These are phyloP conservation scores for Zapus hudsonius DNA, from an alignment of 2,113 vertebrate species.

Conservation along the genomic window DNA sequence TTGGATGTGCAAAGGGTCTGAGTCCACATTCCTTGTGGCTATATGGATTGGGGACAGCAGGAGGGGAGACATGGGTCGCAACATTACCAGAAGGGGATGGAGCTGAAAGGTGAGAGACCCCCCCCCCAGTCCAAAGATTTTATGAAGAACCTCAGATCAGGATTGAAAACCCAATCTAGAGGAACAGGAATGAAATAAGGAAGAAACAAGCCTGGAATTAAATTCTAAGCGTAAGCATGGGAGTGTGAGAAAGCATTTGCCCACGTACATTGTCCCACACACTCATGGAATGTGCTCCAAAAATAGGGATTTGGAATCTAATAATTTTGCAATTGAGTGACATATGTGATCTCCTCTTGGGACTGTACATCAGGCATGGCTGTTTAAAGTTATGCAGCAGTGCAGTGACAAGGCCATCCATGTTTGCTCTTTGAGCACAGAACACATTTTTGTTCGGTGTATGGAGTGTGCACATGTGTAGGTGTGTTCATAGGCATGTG, in stretches of 20 bases:
- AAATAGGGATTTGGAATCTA: background rate
- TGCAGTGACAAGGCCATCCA: background rate
- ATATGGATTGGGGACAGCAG: accelerated
- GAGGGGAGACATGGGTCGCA: background rate
- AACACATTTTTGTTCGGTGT: background rate
- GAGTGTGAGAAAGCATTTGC: background rate
- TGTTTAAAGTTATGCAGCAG: background rate
- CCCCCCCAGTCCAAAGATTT: background rate
- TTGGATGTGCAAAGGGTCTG: too few species aligned
- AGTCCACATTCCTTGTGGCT: background rate
- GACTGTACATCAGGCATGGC: background rate
- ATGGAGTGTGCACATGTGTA: too few species aligned
- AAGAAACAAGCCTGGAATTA: background rate
- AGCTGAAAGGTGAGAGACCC: background rate
- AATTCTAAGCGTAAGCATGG: too few species aligned
- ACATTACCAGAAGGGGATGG: background rate
- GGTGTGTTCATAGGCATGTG: background rate
- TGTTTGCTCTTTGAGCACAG: background rate
- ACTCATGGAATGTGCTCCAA: background rate
- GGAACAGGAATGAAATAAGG: background rate
- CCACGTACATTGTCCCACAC: background rate
- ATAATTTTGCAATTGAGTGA: background rate
- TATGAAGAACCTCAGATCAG: background rate
- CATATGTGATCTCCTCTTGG: background rate
- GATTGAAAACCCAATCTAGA: background rate